Evolutionary conservation across 35 echinoderm and acorn worm genomes (phyloP).

Genomic region (Nesometra sesokonis): DNA sequence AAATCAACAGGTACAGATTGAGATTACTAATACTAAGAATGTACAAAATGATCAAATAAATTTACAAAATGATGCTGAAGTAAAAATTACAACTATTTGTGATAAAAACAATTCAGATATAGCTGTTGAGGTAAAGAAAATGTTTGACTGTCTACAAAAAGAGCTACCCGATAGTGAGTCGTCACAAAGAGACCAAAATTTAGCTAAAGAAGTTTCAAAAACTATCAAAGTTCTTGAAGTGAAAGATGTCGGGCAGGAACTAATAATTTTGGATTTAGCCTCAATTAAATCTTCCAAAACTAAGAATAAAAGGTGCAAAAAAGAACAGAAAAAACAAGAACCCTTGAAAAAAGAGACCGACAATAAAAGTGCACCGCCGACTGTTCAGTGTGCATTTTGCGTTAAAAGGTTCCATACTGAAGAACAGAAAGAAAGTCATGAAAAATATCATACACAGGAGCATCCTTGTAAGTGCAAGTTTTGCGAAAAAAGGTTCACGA

Average conservation of each 20-base stretch:
- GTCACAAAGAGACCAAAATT: neutral
- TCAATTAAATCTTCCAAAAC: neutral
- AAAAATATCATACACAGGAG: conserved; percentile 13
- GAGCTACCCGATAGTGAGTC: neutral
- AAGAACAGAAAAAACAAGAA: neutral
- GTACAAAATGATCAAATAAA: too few relatives aligned
- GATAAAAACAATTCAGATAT: neutral
- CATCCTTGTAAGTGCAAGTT: conserved; percentile 5
- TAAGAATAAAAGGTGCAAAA: neutral
- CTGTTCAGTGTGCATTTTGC: neutral
- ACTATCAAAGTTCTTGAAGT: neutral
- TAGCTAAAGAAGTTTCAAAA: too few relatives aligned
- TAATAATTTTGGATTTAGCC: neutral
- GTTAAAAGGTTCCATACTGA: neutral
- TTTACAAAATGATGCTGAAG: too few relatives aligned
- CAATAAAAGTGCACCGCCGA: neutral
- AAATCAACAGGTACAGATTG: too few relatives aligned
- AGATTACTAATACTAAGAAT: too few relatives aligned
- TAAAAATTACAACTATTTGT: too few relatives aligned
- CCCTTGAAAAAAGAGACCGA: neutral
- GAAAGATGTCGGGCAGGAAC: neutral
- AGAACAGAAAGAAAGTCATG: neutral
- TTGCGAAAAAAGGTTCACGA: conserved; percentile 19
- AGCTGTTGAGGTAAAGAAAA: neutral
- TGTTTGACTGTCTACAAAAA: neutral